Evolutionary conservation across 30 jellyfish, hydroid and myxozoan species (phyloP).

Genomic region (Catostylus mosaicus): DNA sequence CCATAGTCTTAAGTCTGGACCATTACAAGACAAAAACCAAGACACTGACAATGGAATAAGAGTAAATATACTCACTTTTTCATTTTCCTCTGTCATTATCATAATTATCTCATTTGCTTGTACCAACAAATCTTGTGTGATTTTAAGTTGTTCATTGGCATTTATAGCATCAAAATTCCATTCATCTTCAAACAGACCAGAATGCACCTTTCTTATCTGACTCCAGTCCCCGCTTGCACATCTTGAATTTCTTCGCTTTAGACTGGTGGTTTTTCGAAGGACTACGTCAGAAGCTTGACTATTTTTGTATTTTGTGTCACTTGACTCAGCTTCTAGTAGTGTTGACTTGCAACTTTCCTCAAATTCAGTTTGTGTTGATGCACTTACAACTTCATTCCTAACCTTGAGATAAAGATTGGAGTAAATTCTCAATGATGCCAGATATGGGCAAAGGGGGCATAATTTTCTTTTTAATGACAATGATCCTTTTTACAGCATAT

Average conservation of each 20-base stretch:
- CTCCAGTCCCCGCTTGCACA: conserved; percentile 72
- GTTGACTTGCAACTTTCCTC: background rate
- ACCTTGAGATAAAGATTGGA: background rate
- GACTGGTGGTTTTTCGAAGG: conserved; percentile 1
- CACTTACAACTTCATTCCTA: background rate
- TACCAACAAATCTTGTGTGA: conserved; percentile 57
- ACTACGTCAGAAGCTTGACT: background rate
- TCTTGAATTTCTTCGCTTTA: conserved; percentile 35
- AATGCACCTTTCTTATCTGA: conserved; percentile 18
- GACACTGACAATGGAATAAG: too few species aligned
- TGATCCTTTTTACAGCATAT: too few species aligned
- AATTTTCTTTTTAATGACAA: too few species aligned
- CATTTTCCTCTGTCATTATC: conserved; percentile 60
- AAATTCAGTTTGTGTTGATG: conserved; percentile 24
- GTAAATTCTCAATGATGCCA: too few species aligned
- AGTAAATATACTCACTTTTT: conserved; percentile 34
- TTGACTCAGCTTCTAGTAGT: background rate
- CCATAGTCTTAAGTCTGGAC: too few species aligned
- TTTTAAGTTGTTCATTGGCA: conserved; percentile 45
- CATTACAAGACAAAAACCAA: too few species aligned
- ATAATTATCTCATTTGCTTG: conserved; percentile 67
- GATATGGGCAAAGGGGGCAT: too few species aligned
- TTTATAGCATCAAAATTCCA: conserved; percentile 51
- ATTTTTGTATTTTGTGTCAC: background rate
- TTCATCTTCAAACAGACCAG: conserved; percentile 54